A percentile compares a stretch with the other conserved stretches of the same genome.
These are phyloP conservation scores for Notolabrus celidotus DNA, from an alignment of 2,797 vertebrate species.

Conservation along the genomic window DNA sequence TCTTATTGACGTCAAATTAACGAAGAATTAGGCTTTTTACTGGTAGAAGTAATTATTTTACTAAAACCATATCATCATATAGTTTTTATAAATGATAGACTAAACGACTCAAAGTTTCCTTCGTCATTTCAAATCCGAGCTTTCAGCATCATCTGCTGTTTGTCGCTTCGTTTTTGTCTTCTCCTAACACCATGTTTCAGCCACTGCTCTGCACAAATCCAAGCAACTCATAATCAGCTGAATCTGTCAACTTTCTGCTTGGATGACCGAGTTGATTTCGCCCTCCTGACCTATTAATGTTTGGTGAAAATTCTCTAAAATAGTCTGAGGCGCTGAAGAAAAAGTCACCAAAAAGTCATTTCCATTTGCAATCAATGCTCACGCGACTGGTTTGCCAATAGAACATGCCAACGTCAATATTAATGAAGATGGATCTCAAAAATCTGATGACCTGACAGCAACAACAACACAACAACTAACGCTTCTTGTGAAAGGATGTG, in stretches of 20 bases:
- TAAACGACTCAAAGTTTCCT: too few species aligned
- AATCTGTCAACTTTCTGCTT: conserved; percentile 36
- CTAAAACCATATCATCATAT: too few species aligned
- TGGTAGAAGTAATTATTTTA: too few species aligned
- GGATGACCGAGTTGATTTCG: conserved; percentile 19
- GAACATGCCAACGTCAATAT: conserved; percentile 54
- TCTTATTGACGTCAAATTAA: too few species aligned
- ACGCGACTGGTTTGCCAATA: conserved; percentile 53
- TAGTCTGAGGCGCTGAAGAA: conserved; percentile 10
- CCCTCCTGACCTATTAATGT: conserved; percentile 7
- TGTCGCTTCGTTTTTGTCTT: conserved; percentile 1
- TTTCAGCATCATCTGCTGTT: conserved; percentile 1
- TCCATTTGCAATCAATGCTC: conserved; percentile 49
- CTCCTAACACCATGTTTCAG: conserved; percentile 1
- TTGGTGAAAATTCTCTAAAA: conserved; percentile 13
- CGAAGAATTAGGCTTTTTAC: too few species aligned
- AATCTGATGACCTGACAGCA: conserved; percentile 63
- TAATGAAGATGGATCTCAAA: conserved; percentile 45
- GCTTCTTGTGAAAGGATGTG: conserved; percentile 48
- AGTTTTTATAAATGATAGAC: not conserved
- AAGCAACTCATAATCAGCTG: conserved; percentile 14
- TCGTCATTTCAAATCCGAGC: not conserved
- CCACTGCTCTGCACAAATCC: conserved; percentile 1
- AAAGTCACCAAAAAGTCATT: conserved; percentile 45
- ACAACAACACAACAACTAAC: conserved; percentile 32